Percentiles rank a stretch among this genome's conserved stretches.
These are phyloP conservation scores for Augochlora pura DNA, from an alignment of 1,140 invertebrate genomes.

Conservation along the genomic window DNA sequence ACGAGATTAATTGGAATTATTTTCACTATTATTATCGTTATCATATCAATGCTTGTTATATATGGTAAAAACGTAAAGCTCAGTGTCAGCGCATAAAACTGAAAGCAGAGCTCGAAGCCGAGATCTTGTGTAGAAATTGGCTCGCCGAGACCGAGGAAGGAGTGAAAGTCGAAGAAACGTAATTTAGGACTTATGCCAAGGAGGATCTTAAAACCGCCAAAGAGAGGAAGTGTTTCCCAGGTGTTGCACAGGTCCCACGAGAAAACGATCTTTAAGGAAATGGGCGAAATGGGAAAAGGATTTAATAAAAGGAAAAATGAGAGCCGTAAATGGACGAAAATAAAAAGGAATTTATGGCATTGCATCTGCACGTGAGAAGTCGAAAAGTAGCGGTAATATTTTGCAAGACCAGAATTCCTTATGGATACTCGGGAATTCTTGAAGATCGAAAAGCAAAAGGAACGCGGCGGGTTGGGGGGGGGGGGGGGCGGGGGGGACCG, in stretches of 20 bases:
- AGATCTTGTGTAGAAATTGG: not conserved
- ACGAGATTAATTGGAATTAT: too few relatives aligned
- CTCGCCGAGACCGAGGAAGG: not conserved
- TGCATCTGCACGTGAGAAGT: constrained; percentile 34
- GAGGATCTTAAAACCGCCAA: constrained; percentile 26
- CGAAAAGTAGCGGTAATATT: constrained; percentile 25
- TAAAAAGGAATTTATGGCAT: constrained; percentile 39
- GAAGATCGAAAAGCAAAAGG: not conserved
- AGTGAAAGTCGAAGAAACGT: not conserved
- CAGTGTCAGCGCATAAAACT: too few relatives aligned
- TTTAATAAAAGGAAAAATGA: constrained; percentile 50
- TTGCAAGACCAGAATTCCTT: constrained; percentile 13
- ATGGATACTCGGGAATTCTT: constrained; percentile 1
- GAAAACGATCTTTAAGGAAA: constrained; percentile 47
- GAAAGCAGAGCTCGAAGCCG: not conserved
- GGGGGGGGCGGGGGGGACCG: not conserved
- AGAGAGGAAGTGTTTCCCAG: constrained; percentile 40
- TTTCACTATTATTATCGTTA: too few relatives aligned
- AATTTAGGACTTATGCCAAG: constrained; percentile 22
- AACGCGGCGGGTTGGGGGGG: not conserved
- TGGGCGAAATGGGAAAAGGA: constrained; percentile 26
- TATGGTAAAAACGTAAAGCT: too few relatives aligned
- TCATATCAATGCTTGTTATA: too few relatives aligned
- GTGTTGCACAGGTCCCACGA: constrained; percentile 32
- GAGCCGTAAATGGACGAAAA: constrained; percentile 34